These are phyloP conservation scores for Ips nitidus DNA, from an alignment of 1,140 invertebrate genomes.

Conservation along the genomic window DNA sequence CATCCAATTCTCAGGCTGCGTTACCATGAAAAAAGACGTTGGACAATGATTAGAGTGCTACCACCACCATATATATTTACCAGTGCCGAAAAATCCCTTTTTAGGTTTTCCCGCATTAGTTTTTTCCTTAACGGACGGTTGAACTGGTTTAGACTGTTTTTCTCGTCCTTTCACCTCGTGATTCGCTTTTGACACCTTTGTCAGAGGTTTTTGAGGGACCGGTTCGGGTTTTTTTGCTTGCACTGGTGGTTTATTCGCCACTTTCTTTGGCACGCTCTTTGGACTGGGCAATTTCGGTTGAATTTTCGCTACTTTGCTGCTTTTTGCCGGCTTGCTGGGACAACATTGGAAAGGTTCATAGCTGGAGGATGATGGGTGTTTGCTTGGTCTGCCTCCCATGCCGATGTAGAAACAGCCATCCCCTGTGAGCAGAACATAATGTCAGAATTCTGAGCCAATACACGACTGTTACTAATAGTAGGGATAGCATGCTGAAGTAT, in stretches of 20 bases:
- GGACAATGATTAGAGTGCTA: slow-evolving; percentile 50
- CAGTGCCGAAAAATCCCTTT: slow-evolving; percentile 80
- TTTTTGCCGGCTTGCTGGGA: slow-evolving; percentile 75
- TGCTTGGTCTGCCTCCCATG: slow-evolving; percentile 79
- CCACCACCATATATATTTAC: slow-evolving; percentile 65
- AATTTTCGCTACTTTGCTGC: slow-evolving; percentile 70
- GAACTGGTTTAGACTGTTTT: slow-evolving; percentile 38
- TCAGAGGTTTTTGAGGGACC: slow-evolving; percentile 33
- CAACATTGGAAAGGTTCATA: slow-evolving; percentile 89
- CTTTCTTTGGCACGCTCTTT: slow-evolving; percentile 44
- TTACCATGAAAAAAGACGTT: slow-evolving; percentile 49
- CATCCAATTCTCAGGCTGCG: slow-evolving; percentile 14
- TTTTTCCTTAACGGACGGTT: slow-evolving; percentile 52
- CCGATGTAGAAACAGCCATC: slow-evolving; percentile 94
- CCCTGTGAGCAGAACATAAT: slow-evolving; percentile 72
- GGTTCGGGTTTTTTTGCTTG: slow-evolving; percentile 51
- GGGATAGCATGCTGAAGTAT: slow-evolving; percentile 11
- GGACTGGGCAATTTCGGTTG: slow-evolving; percentile 48
- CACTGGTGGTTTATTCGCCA: slow-evolving; percentile 46
- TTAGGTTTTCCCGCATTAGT: slow-evolving; percentile 61
- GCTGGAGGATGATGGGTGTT: slow-evolving; percentile 65
- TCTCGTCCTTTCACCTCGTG: slow-evolving; percentile 35
- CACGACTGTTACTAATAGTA: neutral
- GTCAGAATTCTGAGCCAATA: slow-evolving; percentile 52
- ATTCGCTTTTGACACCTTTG: slow-evolving; percentile 42